phyloP scores from a whole-genome alignment of 2,888 invertebrate species.

The Muscina levida region DNA sequence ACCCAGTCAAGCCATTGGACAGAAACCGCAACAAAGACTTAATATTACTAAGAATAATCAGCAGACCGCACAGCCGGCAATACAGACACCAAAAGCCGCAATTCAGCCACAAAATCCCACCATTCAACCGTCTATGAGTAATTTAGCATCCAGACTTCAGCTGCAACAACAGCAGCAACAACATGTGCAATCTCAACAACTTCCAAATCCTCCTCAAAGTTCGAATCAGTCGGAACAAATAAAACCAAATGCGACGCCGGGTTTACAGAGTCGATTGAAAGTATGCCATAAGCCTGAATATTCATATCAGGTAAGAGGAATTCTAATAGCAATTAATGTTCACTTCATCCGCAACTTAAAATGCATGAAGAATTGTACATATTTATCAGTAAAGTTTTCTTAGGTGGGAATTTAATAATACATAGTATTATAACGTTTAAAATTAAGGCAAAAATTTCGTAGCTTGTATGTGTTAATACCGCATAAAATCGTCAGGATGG shows the following conservation, averaged over 20 bases:
- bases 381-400: too few relatives aligned
- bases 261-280: conserved; percentile 53
- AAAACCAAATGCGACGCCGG: conserved; percentile 25
- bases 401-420: too few relatives aligned
- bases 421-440: too few relatives aligned
- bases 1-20: conserved; percentile 53
- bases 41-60: conserved; percentile 50
- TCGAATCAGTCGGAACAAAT: conserved; percentile 35
- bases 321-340: neutral
- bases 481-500: too few relatives aligned
- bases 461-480: too few relatives aligned
- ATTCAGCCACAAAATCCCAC: conserved; percentile 17
- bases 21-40: conserved; percentile 53
- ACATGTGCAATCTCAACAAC: conserved; percentile 28
- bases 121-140: neutral
- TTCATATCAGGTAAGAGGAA: conserved; percentile 49
- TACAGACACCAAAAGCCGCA: conserved; percentile 23
- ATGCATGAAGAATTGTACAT: too few relatives aligned
- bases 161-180: conserved; percentile 47
- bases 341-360: too few relatives aligned
- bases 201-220: conserved; percentile 10
- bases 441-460: too few relatives aligned
- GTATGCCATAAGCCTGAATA: conserved; percentile 47
- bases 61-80: conserved; percentile 42
- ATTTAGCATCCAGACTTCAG: conserved; percentile 25